These are phyloP conservation scores for Tragulus kanchil DNA, from an alignment of 2,113 vertebrate genomes.

Conservation along the genomic window DNA sequence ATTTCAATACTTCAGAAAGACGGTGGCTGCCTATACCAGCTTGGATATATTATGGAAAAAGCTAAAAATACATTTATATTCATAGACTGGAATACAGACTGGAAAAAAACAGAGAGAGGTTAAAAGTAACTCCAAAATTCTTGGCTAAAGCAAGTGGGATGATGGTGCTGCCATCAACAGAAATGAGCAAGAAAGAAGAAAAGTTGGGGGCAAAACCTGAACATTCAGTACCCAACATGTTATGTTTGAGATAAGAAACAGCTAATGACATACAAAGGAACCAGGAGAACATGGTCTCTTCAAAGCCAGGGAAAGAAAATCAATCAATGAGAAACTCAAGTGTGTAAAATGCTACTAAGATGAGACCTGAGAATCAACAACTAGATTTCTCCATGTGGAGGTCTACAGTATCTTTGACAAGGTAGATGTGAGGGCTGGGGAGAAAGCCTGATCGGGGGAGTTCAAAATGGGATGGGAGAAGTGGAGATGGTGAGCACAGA, in stretches of 20 bases:
- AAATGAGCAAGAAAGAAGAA: conserved; percentile 14
- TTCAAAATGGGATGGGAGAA: background rate
- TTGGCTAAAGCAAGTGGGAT: background rate
- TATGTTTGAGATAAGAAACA: conserved; percentile 18
- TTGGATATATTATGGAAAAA: background rate
- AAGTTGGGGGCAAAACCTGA: background rate
- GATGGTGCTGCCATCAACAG: background rate
- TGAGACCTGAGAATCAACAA: background rate
- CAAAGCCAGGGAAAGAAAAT: conserved; percentile 4
- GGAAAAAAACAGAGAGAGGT: background rate
- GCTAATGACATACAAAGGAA: conserved; percentile 13
- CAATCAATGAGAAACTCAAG: conserved; percentile 40
- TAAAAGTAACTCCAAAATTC: background rate
- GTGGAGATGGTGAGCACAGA: background rate
- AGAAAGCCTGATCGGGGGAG: background rate
- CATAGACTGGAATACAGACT: background rate
- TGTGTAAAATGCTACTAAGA: background rate
- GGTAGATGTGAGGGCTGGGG: background rate
- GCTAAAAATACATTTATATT: conserved; percentile 4
- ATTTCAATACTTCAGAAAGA: background rate
- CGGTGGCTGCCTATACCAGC: background rate
- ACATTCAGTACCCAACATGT: background rate
- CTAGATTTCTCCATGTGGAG: background rate
- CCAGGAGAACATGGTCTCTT: background rate
- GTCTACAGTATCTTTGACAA: background rate